A percentile compares a stretch with the other conserved stretches of the same genome.
These are phyloP conservation scores for Paramormyrops hopkinsi DNA, from an alignment of 2,797 vertebrate species.

Conservation along the genomic window DNA sequence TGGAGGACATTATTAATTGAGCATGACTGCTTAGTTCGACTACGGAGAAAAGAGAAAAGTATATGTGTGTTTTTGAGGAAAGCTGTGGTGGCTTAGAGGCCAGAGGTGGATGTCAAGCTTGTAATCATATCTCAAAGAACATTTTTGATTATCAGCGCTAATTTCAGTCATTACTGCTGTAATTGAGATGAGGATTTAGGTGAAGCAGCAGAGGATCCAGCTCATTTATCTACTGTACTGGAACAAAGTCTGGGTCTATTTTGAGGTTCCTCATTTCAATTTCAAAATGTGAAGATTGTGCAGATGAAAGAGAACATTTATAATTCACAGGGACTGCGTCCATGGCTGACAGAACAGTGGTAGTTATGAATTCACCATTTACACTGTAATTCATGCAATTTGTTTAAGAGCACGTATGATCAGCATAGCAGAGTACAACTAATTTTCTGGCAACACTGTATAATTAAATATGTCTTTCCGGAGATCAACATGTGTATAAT, in stretches of 20 bases:
- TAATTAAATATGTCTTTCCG: not conserved
- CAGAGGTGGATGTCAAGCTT: not conserved
- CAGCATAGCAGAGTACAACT: not conserved
- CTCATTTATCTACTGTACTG: not conserved
- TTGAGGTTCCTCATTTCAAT: not conserved
- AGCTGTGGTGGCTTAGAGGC: not conserved
- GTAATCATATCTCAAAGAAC: not conserved
- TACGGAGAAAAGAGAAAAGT: not conserved
- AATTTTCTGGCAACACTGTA: slow-evolving; percentile 2
- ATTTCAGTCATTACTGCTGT: not conserved
- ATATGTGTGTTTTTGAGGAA: not conserved
- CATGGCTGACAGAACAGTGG: not conserved
- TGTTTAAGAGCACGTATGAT: slow-evolving; percentile 4
- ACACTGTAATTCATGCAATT: not conserved
- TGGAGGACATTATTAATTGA: not conserved
- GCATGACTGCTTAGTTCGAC: not conserved
- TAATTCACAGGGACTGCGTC: not conserved
- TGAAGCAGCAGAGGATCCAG: not conserved
- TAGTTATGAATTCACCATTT: not conserved
- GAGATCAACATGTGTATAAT: slow-evolving; percentile 7
- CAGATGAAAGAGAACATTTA: not conserved
- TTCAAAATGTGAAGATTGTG: not conserved
- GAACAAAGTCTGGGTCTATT: not conserved
- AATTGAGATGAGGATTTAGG: not conserved
- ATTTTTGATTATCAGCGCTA: not conserved